phyloP scores from a whole-genome alignment of 2,113 vertebrate genomes.

The Rhadina sibilatrix region DNA sequence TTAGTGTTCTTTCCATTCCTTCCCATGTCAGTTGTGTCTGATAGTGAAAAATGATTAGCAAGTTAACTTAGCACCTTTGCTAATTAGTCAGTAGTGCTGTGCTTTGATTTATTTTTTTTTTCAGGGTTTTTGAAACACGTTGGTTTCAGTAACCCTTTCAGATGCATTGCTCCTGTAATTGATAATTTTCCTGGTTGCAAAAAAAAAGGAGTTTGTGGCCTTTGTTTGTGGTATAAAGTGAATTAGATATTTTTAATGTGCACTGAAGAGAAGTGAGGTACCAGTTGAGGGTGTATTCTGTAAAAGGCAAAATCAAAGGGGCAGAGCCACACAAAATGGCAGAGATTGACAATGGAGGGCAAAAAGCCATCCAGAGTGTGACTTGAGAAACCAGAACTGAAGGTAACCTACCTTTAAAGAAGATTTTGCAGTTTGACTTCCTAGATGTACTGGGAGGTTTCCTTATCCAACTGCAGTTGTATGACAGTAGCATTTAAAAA shows the following conservation, averaged over 20 bases:
- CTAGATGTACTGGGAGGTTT: neutral
- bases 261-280: neutral
- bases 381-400: neutral
- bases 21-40: conserved; percentile 41
- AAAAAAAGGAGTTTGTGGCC: neutral
- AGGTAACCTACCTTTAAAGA: neutral
- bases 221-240: neutral
- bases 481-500: neutral
- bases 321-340: neutral
- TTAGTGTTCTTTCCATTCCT: conserved; percentile 49
- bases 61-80: conserved; percentile 55
- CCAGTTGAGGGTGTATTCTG: neutral
- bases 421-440: neutral
- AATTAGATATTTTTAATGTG: neutral
- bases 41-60: conserved; percentile 30
- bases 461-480: neutral
- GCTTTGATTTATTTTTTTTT: conserved; percentile 17
- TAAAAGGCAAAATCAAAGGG: neutral
- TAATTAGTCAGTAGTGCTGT: conserved; percentile 50
- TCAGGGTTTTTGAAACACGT: neutral
- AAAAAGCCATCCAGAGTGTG: neutral
- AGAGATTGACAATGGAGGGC: neutral
- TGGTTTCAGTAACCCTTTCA: neutral
- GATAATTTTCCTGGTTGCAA: neutral
- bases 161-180: neutral